Evolutionary conservation across 2,888 invertebrate genomes (phyloP), one percentile per base, ranked within the genome.

Genomic region (Oscheius sp.): DNA sequence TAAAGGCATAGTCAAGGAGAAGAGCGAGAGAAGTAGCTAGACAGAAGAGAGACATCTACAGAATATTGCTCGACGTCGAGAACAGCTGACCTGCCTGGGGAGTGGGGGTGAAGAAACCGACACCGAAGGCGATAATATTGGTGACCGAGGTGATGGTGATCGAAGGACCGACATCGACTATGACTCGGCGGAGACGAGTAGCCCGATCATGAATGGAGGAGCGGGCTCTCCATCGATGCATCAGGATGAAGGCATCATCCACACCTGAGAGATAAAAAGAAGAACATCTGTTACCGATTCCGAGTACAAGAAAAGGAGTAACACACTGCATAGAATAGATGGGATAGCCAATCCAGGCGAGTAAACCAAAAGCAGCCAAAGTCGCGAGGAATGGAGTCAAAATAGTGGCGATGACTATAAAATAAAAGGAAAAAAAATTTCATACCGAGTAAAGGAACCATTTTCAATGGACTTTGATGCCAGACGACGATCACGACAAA

Each of bases 291-390:
- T 57, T 17, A 72, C 80, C 83, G 24, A 83, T 81, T 63, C 83
- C 83, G 14, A 80, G 72, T 1, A 80, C 83, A 26, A 85, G 57
- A 51, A 85, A 85, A 2, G 85, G 85, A 0, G 80, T 79, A 30
- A 85, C 84, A 65, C 85, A 85, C 74, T 85, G 82, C 64, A 85
- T 82, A 2, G 84, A 79, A 57, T 85, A 85, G 56, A 77, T 74
- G 4, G 75, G 71, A 70, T 69, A 71, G 2, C 77, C 75, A 44
- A 77, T 44, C 75, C 79, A 82, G 36, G 80, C 82, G 33, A 78
- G 73, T 0, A 80, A 67, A 12, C 84, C 84, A 51, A 84, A 84
- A 6, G 84, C 78, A 3, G 84, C 77, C 22, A 78, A 41, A 0
- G 78, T 79, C 0, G 80, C 78, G 5, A 82, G 64, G 62, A 85